phyloP scores from a whole-genome alignment of 2,888 invertebrate genomes.

The Cheilosia vernalis region DNA sequence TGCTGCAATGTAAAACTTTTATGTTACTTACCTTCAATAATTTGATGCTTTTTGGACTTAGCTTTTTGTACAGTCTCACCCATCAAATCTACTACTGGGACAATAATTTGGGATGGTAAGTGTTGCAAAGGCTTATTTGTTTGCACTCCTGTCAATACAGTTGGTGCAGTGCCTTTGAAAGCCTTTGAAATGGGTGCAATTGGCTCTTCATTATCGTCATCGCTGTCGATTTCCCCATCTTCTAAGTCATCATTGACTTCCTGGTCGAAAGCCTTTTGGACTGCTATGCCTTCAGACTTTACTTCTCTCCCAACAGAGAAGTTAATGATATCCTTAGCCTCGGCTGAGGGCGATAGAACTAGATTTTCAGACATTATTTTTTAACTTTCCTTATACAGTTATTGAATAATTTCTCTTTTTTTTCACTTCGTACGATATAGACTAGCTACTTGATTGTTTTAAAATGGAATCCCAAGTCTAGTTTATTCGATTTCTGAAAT shows the following conservation, averaged over 20 bases:
- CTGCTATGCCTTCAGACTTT: constrained; percentile 34
- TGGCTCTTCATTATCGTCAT: constrained; percentile 81
- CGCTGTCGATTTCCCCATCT: constrained; percentile 93
- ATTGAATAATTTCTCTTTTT: background rate
- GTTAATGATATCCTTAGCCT: constrained; percentile 26
- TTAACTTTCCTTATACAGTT: constrained; percentile 3
- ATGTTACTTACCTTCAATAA: constrained; percentile 28
- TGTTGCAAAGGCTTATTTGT: constrained; percentile 71
- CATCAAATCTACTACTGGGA: constrained; percentile 10
- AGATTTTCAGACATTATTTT: constrained; percentile 58
- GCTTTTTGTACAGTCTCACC: constrained; percentile 38
- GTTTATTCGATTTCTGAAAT: constrained; percentile 23
- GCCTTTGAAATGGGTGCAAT: constrained; percentile 30
- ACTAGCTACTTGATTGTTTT: background rate
- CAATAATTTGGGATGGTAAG: constrained; percentile 17
- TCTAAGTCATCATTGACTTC: constrained; percentile 87
- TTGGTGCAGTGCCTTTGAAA: background rate
- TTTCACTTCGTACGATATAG: background rate
- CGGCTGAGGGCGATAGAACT: background rate
- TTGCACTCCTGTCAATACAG: constrained; percentile 5
- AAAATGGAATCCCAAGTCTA: background rate
- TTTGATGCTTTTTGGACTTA: constrained; percentile 48
- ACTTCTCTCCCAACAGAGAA: background rate
- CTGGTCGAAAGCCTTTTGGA: constrained; percentile 13
- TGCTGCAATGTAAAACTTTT: background rate